Conservation (phyloP, 2,113 vertebrate species). For the Haplochromis vanheusdeni region DNA sequence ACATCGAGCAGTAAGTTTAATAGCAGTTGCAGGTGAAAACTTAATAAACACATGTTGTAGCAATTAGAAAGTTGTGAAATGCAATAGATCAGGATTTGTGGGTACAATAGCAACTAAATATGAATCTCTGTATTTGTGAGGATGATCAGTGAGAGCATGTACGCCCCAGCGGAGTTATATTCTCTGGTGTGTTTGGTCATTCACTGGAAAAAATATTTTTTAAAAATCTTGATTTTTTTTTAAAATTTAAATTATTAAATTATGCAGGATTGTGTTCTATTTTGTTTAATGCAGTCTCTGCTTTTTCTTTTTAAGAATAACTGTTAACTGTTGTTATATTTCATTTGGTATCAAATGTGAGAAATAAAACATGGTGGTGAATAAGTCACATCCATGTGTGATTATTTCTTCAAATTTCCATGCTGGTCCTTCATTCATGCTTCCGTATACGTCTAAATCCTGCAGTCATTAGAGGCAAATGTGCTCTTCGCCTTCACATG, state of each 20-base stretch:
- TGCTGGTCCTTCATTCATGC: not conserved
- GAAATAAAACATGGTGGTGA: not conserved
- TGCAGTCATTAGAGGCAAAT: not conserved
- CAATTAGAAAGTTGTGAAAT: not conserved
- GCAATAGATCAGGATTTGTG: not conserved
- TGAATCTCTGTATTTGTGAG: not conserved
- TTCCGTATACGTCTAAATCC: not conserved
- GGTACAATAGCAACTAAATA: not conserved
- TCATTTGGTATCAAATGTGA: not conserved
- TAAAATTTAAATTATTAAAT: not conserved
- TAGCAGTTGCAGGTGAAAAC: not conserved
- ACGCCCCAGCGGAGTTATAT: not conserved
- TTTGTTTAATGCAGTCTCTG: not conserved
- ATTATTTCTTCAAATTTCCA: not conserved
- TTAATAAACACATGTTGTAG: not conserved
- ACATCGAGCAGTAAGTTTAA: not conserved
- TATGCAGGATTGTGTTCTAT: not conserved
- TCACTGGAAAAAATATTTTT: fast-evolving
- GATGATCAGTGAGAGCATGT: not conserved
- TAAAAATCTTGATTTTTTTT: not conserved
- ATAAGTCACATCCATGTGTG: not conserved
- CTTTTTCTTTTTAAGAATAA: not conserved
- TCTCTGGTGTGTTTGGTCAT: not conserved
- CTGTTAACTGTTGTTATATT: not conserved
- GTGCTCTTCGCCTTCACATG: not conserved